A percentile compares a stretch with the other conserved stretches of the same genome.
Conservation (phyloP, 2,113 vertebrate genomes). For the Melanerpes formicivorus region DNA sequence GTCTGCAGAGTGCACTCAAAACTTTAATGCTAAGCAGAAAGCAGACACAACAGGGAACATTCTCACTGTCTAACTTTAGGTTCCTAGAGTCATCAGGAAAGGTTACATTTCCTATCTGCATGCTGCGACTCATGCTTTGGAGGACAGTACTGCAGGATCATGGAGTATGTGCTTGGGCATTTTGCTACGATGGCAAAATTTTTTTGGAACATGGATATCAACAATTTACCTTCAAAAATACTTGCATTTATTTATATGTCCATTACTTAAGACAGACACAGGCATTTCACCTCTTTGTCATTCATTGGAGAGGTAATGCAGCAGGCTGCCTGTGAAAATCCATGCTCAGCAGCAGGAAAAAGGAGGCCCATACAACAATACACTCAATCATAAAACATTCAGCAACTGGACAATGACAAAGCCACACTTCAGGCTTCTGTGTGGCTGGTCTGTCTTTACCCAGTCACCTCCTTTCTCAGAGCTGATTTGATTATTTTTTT, state of each 20-base stretch:
- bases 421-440: fast-evolving
- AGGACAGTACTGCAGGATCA: neutral
- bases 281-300: neutral
- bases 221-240: neutral
- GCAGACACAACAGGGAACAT: neutral
- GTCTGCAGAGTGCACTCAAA: neutral
- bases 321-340: neutral
- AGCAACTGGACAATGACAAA: neutral
- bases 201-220: neutral
- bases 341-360: neutral
- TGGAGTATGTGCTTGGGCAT: neutral
- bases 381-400: neutral
- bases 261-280: neutral
- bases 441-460: neutral
- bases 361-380: neutral
- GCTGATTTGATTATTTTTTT: fast-evolving
- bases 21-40: neutral
- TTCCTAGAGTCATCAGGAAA: neutral
- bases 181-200: neutral
- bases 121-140: neutral
- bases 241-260: neutral
- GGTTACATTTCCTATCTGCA: neutral
- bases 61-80: neutral
- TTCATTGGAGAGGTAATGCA: neutral
- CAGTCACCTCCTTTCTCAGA: neutral